These are phyloP conservation scores for Phyllotreta cruciferae DNA, from an alignment of 2,888 invertebrate species.

Conservation along the genomic window DNA sequence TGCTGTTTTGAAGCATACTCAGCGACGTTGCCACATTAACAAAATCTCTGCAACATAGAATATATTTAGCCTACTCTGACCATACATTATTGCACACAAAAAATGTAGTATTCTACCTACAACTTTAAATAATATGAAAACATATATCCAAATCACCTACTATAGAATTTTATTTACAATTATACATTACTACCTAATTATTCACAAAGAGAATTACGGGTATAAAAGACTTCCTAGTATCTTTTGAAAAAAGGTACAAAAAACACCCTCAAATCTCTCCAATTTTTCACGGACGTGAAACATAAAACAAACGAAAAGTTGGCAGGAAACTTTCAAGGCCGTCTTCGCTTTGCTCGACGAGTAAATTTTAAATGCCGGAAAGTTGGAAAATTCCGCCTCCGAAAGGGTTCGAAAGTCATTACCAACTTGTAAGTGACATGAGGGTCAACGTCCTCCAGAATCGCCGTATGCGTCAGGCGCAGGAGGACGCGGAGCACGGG, in stretches of 20 bases:
- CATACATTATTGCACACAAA: no score
- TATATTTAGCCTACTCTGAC: no score
- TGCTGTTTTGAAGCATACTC: no score
- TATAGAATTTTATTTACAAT: no score
- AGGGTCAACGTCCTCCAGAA: conserved; percentile 38
- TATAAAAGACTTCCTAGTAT: no score
- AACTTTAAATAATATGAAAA: no score
- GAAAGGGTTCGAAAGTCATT: conserved; percentile 28
- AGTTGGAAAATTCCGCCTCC: conserved; percentile 17
- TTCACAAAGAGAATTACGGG: no score
- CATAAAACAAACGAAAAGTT: conserved; percentile 21
- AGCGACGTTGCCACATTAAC: no score
- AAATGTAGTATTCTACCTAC: no score
- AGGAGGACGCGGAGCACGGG: background rate
- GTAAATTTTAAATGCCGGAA: conserved; percentile 12
- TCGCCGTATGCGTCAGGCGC: conserved; percentile 23
- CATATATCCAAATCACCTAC: no score
- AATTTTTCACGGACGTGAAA: conserved; percentile 1
- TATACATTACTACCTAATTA: no score
- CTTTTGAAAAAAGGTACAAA: conserved; percentile 4
- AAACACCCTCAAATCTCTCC: background rate
- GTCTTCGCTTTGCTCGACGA: conserved; percentile 1
- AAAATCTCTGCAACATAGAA: no score
- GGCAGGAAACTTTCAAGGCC: conserved; percentile 26
- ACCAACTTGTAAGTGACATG: conserved; percentile 23